Conservation (phyloP, 2,888 invertebrate species). For the Daptonema setosum region DNA sequence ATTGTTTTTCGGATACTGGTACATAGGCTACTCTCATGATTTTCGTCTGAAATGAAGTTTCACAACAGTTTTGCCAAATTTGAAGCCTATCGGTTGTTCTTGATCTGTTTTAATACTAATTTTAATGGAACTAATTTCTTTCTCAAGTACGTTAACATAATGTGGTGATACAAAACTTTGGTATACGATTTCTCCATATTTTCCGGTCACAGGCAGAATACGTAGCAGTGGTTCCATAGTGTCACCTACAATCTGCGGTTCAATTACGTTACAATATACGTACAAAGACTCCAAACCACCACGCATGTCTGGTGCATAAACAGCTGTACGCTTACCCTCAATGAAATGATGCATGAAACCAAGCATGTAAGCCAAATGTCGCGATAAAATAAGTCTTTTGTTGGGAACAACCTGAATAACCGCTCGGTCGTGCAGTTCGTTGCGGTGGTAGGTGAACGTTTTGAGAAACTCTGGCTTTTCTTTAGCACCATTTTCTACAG, state of each 20-base stretch:
- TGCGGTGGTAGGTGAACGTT: too few relatives aligned
- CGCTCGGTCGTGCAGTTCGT: too few relatives aligned
- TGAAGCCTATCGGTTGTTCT: not conserved
- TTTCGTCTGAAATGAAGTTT: constrained; percentile 3
- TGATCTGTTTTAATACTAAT: not conserved
- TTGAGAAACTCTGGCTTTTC: too few relatives aligned
- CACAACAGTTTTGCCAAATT: constrained; percentile 3
- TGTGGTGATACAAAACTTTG: not conserved
- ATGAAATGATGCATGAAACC: not conserved
- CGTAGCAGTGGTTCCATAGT: not conserved
- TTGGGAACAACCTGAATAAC: too few relatives aligned
- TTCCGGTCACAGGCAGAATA: not conserved
- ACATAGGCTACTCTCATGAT: not conserved
- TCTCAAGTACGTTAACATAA: not conserved
- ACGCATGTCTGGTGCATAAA: not conserved
- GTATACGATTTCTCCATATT: constrained; percentile 1
- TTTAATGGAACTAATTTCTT: not conserved
- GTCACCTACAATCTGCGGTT: constrained; percentile 1
- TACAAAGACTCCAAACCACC: not conserved
- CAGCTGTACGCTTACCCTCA: not conserved
- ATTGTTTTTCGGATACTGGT: not conserved
- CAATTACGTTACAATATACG: constrained; percentile 1
- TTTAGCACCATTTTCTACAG: too few relatives aligned
- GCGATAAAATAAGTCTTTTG: too few relatives aligned
- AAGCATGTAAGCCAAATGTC: not conserved